Conservation (phyloP, 2,113 vertebrate species). For the Desmodus rotundus region DNA sequence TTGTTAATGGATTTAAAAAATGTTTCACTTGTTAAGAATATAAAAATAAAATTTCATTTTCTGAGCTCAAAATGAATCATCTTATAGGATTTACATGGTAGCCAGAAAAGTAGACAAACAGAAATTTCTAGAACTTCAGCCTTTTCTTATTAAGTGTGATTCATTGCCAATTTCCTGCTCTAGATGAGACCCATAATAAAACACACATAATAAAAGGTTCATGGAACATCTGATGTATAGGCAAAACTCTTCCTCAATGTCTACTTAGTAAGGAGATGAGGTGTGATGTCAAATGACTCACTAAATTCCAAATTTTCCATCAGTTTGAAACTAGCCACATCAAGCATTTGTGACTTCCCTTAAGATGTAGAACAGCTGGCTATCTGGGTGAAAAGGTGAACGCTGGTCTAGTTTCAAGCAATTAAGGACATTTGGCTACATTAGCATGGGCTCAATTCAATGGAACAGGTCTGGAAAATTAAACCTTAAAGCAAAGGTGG, state of each 20-base stretch:
- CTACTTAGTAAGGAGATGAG: not conserved
- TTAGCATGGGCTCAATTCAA: not conserved
- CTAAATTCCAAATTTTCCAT: constrained; percentile 10
- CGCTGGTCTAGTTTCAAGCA: not conserved
- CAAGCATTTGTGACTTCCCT: not conserved
- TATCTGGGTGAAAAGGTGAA: not conserved
- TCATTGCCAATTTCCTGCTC: not conserved
- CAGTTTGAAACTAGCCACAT: not conserved
- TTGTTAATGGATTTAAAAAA: not conserved
- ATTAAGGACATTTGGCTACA: not conserved
- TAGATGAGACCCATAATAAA: not conserved
- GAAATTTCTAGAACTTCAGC: not conserved
- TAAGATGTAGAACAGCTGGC: not conserved
- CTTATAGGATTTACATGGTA: not conserved
- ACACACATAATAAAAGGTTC: not conserved
- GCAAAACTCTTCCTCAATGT: not conserved
- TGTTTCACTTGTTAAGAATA: constrained; percentile 17
- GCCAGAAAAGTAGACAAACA: not conserved
- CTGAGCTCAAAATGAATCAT: constrained; percentile 15
- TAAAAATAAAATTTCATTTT: constrained; percentile 32
- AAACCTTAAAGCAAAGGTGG: not conserved
- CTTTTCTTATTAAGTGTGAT: not conserved
- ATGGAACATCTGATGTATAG: not conserved
- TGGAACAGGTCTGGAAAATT: not conserved
- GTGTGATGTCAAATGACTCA: not conserved